Evolutionary conservation across 2,797 vertebrate genomes (phyloP).

Genomic region (Acanthurus leucopareius): DNA sequence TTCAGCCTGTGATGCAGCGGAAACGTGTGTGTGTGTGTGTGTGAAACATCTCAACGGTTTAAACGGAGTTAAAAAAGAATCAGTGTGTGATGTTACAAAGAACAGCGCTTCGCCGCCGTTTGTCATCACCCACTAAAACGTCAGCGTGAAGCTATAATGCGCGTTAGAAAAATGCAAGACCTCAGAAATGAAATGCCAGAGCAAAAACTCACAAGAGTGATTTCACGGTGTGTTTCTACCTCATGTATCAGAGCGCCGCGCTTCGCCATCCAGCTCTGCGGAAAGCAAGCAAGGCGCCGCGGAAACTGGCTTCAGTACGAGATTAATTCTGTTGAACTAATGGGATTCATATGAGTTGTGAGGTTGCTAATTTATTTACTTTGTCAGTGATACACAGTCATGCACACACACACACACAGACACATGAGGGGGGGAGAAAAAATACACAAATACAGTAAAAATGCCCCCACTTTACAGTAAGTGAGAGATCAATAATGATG

Average conservation of each 20-base stretch:
- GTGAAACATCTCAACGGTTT: constrained; percentile 51
- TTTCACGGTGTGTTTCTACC: constrained; percentile 86
- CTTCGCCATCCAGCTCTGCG: constrained; percentile 58
- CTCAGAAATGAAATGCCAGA: constrained; percentile 74
- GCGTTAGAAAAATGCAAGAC: constrained; percentile 74
- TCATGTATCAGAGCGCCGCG: constrained; percentile 86
- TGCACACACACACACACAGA: constrained; percentile 23
- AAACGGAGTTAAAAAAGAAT: constrained; percentile 27
- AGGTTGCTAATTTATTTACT: constrained; percentile 84
- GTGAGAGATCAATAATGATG: constrained; percentile 86
- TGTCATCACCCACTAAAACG: constrained; percentile 59
- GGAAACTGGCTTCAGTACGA: constrained; percentile 75
- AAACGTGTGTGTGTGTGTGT: no score
- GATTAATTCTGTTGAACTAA: constrained; percentile 94
- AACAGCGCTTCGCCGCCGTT: constrained; percentile 23
- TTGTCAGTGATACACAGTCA: constrained; percentile 72
- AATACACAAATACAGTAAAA: constrained; percentile 80
- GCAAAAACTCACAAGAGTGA: constrained; percentile 86
- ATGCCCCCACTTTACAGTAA: constrained; percentile 87
- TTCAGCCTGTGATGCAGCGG: constrained; percentile 7
- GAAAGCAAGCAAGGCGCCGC: constrained; percentile 75
- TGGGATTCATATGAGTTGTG: constrained; percentile 91
- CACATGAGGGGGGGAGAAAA: constrained; percentile 37
- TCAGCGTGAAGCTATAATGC: constrained; percentile 61
- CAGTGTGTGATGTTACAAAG: constrained; percentile 43